Conservation (phyloP, 2,888 invertebrate genomes). For the Drymonia ruficornis region DNA sequence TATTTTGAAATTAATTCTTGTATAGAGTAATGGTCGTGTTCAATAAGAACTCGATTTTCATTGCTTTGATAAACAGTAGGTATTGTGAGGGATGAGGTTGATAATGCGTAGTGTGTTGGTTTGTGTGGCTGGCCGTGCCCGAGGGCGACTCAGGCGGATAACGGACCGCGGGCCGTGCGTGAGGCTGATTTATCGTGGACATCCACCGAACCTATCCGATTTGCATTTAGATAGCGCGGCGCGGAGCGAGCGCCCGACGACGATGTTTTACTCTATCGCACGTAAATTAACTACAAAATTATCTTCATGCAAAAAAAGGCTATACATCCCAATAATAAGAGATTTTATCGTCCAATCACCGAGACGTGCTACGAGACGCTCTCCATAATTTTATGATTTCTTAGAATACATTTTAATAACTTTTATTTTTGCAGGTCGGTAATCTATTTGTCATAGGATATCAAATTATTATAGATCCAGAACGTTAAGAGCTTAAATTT, state of each 20-base stretch:
- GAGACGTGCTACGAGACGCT: constrained; percentile 17
- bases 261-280: constrained; percentile 67
- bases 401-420: constrained; percentile 41
- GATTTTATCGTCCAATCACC: constrained; percentile 62
- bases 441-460: constrained; percentile 9
- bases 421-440: constrained; percentile 11
- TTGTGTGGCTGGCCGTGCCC: constrained; percentile 45
- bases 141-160: constrained; percentile 58
- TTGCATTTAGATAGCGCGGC: constrained; percentile 82
- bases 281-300: constrained; percentile 77
- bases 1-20: background rate
- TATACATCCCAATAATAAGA: constrained; percentile 60
- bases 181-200: constrained; percentile 80
- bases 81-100: constrained; percentile 9
- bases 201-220: constrained; percentile 82
- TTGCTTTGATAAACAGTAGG: constrained; percentile 1
- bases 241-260: constrained; percentile 41
- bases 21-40: background rate
- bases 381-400: constrained; percentile 35
- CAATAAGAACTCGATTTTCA: background rate
- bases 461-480: background rate
- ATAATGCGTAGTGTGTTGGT: constrained; percentile 9
- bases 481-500: background rate
- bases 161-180: constrained; percentile 61
- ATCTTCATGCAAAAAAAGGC: constrained; percentile 60